phyloP scores from a whole-genome alignment of 1,140 invertebrate species.

The Ridgeia piscesae region DNA sequence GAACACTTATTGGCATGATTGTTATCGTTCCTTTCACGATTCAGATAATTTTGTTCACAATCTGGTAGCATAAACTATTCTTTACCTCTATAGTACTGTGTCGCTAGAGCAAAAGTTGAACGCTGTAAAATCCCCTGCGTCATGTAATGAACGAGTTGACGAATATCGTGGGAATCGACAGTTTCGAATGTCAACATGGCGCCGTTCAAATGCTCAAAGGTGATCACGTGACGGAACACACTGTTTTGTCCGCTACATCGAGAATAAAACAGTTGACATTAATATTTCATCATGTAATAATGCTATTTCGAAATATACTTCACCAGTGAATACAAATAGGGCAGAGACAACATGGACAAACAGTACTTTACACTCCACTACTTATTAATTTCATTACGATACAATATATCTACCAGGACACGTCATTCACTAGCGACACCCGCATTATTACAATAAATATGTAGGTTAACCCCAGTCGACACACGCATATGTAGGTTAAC shows the following conservation, averaged over 20 bases:
- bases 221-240: not conserved
- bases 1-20: too few species aligned
- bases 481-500: too few species aligned
- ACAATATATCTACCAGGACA: too few species aligned
- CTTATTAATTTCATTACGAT: too few species aligned
- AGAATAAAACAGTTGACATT: not conserved
- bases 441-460: too few species aligned
- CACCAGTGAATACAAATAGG: not conserved
- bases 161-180: not conserved
- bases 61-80: too few species aligned
- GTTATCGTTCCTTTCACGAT: too few species aligned
- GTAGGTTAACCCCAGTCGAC: too few species aligned
- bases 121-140: not conserved
- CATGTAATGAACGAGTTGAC: not conserved
- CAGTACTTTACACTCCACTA: not conserved
- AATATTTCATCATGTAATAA: not conserved
- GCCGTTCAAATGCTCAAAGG: not conserved
- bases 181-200: not conserved
- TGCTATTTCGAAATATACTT: not conserved
- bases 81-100: not conserved
- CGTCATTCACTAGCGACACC: too few species aligned
- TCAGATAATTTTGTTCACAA: too few species aligned
- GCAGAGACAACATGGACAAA: not conserved
- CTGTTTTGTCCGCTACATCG: conserved; percentile 1
- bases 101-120: not conserved